Percentiles rank a stretch among this genome's conserved stretches.
phyloP scores from a whole-genome alignment of 1,140 invertebrate genomes.

The Drosophila parabipectinata region DNA sequence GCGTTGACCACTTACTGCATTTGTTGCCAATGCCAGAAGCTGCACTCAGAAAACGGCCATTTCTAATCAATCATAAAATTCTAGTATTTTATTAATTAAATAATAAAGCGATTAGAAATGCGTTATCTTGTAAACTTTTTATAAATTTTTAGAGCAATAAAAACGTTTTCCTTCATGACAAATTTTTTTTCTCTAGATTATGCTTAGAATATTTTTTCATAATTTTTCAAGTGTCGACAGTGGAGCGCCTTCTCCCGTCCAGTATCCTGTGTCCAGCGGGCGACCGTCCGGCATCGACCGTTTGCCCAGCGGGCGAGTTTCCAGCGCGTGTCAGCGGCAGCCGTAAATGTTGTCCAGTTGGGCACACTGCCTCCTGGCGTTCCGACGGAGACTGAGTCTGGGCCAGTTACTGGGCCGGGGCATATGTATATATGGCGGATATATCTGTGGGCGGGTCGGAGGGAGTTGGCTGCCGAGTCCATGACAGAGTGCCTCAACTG shows the following conservation, averaged over 20 bases:
- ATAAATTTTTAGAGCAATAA: background rate
- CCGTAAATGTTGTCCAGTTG: constrained; percentile 74
- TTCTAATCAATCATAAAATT: background rate
- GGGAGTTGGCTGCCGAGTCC: constrained; percentile 49
- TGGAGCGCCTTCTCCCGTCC: background rate
- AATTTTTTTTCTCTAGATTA: background rate
- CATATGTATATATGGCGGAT: constrained; percentile 15
- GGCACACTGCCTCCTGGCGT: constrained; percentile 12
- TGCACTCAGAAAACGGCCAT: constrained; percentile 16
- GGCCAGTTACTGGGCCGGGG: constrained; percentile 11
- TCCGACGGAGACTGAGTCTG: background rate
- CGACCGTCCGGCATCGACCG: constrained; percentile 40
- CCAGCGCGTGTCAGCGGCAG: constrained; percentile 73
- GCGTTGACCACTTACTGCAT: constrained; percentile 58
- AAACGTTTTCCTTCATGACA: background rate
- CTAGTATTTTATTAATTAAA: background rate
- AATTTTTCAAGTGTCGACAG: constrained; percentile 17
- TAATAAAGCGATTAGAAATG: background rate
- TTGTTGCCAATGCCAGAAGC: constrained; percentile 58
- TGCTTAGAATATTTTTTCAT: background rate
- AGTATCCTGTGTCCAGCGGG: constrained; percentile 36
- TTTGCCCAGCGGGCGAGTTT: constrained; percentile 59
- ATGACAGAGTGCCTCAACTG: constrained; percentile 63
- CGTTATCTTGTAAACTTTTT: too few relatives aligned
- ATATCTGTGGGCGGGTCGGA: constrained; percentile 45